A percentile compares a stretch with the other conserved stretches of the same genome.
These are phyloP conservation scores for Drosophila anomelani DNA, from an alignment of 2,888 invertebrate species.

Conservation along the genomic window DNA sequence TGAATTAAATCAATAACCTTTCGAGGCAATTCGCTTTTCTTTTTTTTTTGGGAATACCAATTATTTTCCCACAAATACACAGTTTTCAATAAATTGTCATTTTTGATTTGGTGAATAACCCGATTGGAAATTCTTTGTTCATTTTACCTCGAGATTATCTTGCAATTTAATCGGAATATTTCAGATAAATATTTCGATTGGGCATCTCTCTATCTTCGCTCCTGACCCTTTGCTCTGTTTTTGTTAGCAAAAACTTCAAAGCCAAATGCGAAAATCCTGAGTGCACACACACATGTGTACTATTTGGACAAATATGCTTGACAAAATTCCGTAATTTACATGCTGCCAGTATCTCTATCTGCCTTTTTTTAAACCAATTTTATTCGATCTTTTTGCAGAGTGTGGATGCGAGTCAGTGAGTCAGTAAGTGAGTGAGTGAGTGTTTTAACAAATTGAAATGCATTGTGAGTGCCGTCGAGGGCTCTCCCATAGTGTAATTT, in stretches of 20 bases:
- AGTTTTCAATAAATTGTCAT: conserved; percentile 9
- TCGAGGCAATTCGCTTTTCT: neutral
- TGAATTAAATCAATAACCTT: too few species aligned
- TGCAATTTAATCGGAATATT: conserved; percentile 15
- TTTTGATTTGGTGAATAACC: neutral
- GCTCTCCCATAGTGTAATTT: conserved; percentile 27
- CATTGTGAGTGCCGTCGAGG: conserved; percentile 57
- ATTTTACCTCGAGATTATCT: conserved; percentile 9
- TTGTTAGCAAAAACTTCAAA: neutral
- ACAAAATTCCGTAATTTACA: conserved; percentile 32
- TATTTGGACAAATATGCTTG: conserved; percentile 37
- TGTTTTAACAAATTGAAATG: conserved; percentile 71
- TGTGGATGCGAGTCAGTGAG: conserved; percentile 15
- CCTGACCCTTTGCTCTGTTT: neutral
- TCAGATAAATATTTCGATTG: conserved; percentile 8
- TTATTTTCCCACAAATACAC: conserved; percentile 6
- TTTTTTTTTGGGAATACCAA: neutral
- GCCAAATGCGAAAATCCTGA: neutral
- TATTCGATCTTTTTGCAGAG: conserved; percentile 38
- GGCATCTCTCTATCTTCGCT: neutral
- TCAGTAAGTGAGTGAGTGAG: neutral
- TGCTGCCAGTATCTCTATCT: neutral
- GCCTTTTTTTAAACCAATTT: neutral
- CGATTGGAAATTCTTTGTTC: neutral
- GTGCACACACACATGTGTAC: conserved; percentile 18